Percentiles rank a stretch among this genome's conserved stretches.
Conservation (phyloP, 1,140 invertebrate genomes). For the Drosophila mauritiana region DNA sequence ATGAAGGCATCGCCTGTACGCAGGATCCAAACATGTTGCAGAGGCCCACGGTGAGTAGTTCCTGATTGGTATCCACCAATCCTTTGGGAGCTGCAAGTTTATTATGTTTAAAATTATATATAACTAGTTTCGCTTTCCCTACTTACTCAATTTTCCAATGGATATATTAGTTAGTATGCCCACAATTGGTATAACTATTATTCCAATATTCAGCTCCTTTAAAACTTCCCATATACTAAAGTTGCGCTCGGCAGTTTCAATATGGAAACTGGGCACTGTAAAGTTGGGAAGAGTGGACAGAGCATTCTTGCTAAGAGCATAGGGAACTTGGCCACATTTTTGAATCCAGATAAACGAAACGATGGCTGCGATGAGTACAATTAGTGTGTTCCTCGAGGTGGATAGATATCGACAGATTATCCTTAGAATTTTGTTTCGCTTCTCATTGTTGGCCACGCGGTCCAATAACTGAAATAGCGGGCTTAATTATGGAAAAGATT, state of each 20-base stretch:
- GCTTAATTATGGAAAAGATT: neutral
- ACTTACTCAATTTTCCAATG: slow-evolving; percentile 93
- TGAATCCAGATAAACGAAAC: slow-evolving; percentile 86
- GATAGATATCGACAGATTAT: slow-evolving; percentile 74
- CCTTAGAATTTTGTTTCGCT: slow-evolving; percentile 85
- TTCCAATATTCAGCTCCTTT: slow-evolving; percentile 88
- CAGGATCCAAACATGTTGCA: slow-evolving; percentile 91
- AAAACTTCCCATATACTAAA: slow-evolving; percentile 88
- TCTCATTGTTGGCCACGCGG: slow-evolving; percentile 56
- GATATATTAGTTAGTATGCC: slow-evolving; percentile 94
- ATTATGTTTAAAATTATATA: neutral
- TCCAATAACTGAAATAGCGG: slow-evolving; percentile 47
- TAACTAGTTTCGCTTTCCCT: neutral
- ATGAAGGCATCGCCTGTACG: slow-evolving; percentile 91
- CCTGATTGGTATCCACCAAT: slow-evolving; percentile 89
- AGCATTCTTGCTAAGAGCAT: slow-evolving; percentile 84
- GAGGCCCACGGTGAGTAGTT: slow-evolving; percentile 89
- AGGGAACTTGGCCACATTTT: slow-evolving; percentile 44
- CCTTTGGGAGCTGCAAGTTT: slow-evolving; percentile 70
- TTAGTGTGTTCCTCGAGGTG: slow-evolving; percentile 91
- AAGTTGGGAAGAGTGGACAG: slow-evolving; percentile 88
- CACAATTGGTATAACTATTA: slow-evolving; percentile 91
- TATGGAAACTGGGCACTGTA: slow-evolving; percentile 87
- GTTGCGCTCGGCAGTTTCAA: slow-evolving; percentile 86
- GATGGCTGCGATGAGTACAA: slow-evolving; percentile 89